Evolutionary conservation across 2,113 vertebrate genomes (phyloP).

Genomic region (Podilymbus podiceps): DNA sequence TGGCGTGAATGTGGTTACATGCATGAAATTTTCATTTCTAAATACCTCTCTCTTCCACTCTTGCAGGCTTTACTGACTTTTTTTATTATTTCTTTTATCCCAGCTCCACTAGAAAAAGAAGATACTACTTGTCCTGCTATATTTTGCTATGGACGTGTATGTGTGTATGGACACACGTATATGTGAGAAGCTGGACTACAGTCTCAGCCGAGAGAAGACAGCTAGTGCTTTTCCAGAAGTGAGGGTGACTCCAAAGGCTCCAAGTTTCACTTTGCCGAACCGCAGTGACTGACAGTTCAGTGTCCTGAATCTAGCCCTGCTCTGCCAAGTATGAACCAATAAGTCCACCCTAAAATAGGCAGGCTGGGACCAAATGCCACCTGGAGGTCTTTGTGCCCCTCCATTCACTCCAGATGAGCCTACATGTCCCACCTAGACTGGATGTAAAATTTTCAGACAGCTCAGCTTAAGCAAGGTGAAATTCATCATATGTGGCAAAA

Average conservation of each 20-base stretch:
- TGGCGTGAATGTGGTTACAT: rapidly evolving
- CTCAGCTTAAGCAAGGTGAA: not conserved
- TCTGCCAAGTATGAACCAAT: rapidly evolving
- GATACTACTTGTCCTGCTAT: not conserved
- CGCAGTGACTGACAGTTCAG: not conserved
- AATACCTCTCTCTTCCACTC: not conserved
- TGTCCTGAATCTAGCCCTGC: not conserved
- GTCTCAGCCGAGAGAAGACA: not conserved
- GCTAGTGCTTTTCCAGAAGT: not conserved
- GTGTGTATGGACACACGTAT: not conserved
- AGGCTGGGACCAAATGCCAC: not conserved
- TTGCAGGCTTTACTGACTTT: not conserved
- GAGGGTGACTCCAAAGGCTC: not conserved
- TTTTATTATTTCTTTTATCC: not conserved
- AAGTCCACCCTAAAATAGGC: not conserved
- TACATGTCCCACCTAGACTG: no score
- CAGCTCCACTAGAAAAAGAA: not conserved
- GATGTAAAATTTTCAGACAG: not conserved
- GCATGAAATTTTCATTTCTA: not conserved
- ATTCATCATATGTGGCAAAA: not conserved
- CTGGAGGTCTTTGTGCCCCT: not conserved
- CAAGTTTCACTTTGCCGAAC: not conserved
- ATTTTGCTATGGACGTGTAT: not conserved
- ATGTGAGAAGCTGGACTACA: not conserved
- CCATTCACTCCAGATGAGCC: not conserved